Conservation (phyloP, 2,113 vertebrate species). For the Channa argus region DNA sequence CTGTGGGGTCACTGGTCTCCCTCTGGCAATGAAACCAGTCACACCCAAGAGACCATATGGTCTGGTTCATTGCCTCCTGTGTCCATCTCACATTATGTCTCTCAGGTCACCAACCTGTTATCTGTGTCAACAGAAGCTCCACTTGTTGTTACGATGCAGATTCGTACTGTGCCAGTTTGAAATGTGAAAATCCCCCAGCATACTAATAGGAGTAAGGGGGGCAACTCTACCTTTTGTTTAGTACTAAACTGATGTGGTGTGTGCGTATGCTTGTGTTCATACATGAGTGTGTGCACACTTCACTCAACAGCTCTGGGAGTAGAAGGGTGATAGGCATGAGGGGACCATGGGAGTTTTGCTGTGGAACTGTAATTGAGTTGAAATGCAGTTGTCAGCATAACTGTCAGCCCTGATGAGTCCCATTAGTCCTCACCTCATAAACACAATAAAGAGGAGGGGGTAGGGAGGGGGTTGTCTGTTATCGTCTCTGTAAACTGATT, state of each 20-base stretch:
- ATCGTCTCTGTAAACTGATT: slow-evolving; percentile 59
- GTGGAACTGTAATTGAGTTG: slow-evolving; percentile 79
- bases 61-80: slow-evolving; percentile 56
- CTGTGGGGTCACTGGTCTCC: slow-evolving; percentile 69
- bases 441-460: slow-evolving; percentile 57
- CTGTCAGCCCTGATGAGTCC: slow-evolving; percentile 74
- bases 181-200: slow-evolving; percentile 32
- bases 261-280: slow-evolving; percentile 6
- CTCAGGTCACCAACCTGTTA: slow-evolving; percentile 68
- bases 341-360: slow-evolving; percentile 69
- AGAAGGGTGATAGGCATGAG: slow-evolving; percentile 66
- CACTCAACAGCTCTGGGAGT: slow-evolving; percentile 66
- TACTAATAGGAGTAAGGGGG: slow-evolving; percentile 27
- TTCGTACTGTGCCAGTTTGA: slow-evolving; percentile 47
- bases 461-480: slow-evolving; percentile 55
- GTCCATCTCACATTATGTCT: slow-evolving; percentile 56
- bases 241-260: slow-evolving; percentile 30
- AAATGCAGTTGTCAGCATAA: slow-evolving; percentile 80
- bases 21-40: slow-evolving; percentile 68
- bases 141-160: slow-evolving; percentile 63
- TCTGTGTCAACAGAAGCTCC: slow-evolving; percentile 61
- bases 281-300: slow-evolving; percentile 25
- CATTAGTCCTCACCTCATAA: slow-evolving; percentile 76
- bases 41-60: slow-evolving; percentile 72
- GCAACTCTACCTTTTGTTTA: slow-evolving; percentile 56